These are phyloP conservation scores for Pyrrhura leucotis DNA, from an alignment of 2,797 vertebrate species.

Conservation along the genomic window DNA sequence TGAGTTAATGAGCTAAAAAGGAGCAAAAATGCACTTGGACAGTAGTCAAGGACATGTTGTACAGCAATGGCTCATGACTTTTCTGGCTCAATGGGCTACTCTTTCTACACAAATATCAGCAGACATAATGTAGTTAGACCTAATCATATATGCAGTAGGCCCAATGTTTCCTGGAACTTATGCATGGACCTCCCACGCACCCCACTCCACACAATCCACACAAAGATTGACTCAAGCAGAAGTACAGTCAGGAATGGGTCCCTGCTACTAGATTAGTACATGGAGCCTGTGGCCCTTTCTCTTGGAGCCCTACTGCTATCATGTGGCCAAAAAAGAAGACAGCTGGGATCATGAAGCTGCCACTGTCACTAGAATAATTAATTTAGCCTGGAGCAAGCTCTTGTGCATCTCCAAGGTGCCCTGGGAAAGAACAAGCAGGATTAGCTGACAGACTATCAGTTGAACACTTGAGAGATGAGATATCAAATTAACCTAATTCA, in stretches of 20 bases:
- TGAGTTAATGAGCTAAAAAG: not conserved
- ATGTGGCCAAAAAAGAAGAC: conserved; percentile 54
- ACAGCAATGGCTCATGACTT: not conserved
- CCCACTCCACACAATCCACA: not conserved
- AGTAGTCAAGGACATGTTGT: not conserved
- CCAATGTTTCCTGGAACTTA: not conserved
- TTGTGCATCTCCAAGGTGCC: conserved; percentile 48
- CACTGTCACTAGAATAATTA: conserved; percentile 50
- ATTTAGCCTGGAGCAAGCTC: conserved; percentile 56
- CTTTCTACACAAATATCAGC: not conserved
- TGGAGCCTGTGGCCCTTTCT: conserved; percentile 20
- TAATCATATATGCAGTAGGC: not conserved
- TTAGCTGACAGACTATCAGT: conserved; percentile 22
- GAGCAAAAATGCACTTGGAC: not conserved
- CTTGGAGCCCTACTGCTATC: conserved; percentile 66
- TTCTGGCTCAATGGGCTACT: not conserved
- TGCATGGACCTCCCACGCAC: not conserved
- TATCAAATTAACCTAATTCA: conserved; percentile 64
- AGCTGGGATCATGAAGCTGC: conserved; percentile 58
- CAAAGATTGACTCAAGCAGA: not conserved
- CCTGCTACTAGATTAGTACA: not conserved
- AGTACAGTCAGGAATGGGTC: not conserved
- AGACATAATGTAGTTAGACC: not conserved
- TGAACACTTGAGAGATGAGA: conserved; percentile 62
- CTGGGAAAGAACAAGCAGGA: conserved; percentile 52